A percentile compares a stretch with the other conserved stretches of the same genome.
These are phyloP conservation scores for Trachelipus rathkii DNA, from an alignment of 1,140 invertebrate genomes.

Conservation along the genomic window DNA sequence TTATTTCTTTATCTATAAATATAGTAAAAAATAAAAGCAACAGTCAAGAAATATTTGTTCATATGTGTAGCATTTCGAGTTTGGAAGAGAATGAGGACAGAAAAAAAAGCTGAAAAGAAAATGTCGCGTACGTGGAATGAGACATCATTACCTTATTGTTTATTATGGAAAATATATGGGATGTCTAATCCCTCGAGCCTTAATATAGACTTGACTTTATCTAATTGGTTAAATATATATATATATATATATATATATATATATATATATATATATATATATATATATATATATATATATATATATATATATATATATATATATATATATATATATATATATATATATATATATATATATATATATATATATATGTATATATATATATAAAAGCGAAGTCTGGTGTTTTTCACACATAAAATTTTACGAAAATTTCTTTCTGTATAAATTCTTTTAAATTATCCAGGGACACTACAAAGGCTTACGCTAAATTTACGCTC, in stretches of 20 bases:
- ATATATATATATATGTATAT: conserved; percentile 4
- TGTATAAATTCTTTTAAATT: conserved; percentile 12
- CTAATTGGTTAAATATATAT: neutral
- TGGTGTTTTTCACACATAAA: neutral
- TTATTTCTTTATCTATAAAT: neutral
- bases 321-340: conserved; percentile 8
- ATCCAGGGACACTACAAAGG: neutral
- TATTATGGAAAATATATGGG: neutral
- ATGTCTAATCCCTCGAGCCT: neutral
- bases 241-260: neutral
- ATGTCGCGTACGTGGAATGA: neutral
- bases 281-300: neutral
- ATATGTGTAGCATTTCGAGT: too few species aligned
- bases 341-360: conserved; percentile 15
- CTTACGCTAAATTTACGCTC: neutral
- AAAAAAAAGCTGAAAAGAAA: too few species aligned
- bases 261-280: neutral
- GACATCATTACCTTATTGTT: neutral
- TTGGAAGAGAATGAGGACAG: too few species aligned
- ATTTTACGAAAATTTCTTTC: conserved; percentile 1
- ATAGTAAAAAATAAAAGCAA: too few species aligned
- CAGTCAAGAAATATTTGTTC: too few species aligned
- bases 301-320: conserved; percentile 15
- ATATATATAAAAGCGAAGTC: neutral
- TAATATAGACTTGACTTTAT: neutral